Base-by-base conservation (phyloP, 2,888 invertebrate genomes). In the Nomada ruficornis region DNA sequence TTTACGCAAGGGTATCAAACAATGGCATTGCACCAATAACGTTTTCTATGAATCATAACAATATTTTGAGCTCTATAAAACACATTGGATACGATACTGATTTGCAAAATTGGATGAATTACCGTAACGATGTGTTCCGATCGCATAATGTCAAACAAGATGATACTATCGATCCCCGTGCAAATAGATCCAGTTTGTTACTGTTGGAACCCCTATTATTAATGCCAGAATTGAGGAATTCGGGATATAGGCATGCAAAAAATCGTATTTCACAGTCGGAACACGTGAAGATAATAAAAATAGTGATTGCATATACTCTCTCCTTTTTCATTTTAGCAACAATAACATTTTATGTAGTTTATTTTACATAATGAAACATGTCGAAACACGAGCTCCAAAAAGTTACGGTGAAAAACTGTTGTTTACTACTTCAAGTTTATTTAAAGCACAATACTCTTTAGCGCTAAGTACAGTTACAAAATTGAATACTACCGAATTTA, bases 241-340 rank as follows among this genome's bases (percentile, higher is more conserved):
- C 93, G 90, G 89, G 90, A 10, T 54, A 80, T 9, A 74, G 71
- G 9, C 76, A 82, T 0, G 60, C 11, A 55, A 88, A 91, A 74
- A 89, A 90, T 82, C 86, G 86, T 47, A 84, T 91, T 52, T 87
- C 90, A 13, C 88, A 85, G 54, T 91, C 92, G 11, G 95, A 95
- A 86, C 94, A 94, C 82, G 93, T 94, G 55, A 95, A 95, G 89
- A 94, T 95, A 82, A 93, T 94, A 29, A 94, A 94, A 90, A 94
- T 95, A 85, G 94, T 96, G 90, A 95, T 96, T 87, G 94, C 95
- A 80, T 95, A 95, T 90, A 95, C 95, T 50, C 92, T 95, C 73
- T 94, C 95, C 57, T 95, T 95, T 89, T 94, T 95, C 86, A 92
- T 94, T 78, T 91, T 95, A 88, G 94, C 94, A 65, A 94, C 95